phyloP scores from a whole-genome alignment of 2,797 vertebrate species.

The Muscicapa striata region DNA sequence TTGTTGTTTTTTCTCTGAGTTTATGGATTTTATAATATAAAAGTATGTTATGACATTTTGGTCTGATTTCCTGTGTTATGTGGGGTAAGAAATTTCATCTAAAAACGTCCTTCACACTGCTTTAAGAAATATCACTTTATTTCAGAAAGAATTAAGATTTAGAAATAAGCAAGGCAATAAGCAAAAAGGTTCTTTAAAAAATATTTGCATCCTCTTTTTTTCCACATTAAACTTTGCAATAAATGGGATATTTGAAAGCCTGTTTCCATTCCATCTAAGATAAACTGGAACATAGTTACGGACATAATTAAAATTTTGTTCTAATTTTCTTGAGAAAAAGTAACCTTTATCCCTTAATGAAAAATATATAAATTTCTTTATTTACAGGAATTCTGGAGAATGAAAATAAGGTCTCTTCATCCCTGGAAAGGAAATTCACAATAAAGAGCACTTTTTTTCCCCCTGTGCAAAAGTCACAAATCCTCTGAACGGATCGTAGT shows the following conservation, averaged over 20 bases:
- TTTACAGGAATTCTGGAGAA: neutral
- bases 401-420: neutral
- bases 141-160: neutral
- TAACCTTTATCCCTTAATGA: neutral
- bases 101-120: neutral
- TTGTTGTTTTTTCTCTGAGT: too few species aligned
- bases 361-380: neutral
- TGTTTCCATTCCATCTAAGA: neutral
- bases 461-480: neutral
- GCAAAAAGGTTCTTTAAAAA: neutral
- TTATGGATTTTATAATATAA: neutral
- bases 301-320: neutral
- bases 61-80: neutral
- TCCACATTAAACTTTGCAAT: neutral
- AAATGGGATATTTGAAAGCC: neutral
- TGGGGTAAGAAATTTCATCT: neutral
- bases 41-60: neutral
- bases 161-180: neutral
- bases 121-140: neutral
- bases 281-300: neutral
- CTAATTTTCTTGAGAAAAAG: neutral
- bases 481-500: neutral
- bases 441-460: neutral
- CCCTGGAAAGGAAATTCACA: neutral
- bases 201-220: neutral